Conservation (phyloP, 2,797 vertebrate species). For the Rhabdophis nuchalis region DNA sequence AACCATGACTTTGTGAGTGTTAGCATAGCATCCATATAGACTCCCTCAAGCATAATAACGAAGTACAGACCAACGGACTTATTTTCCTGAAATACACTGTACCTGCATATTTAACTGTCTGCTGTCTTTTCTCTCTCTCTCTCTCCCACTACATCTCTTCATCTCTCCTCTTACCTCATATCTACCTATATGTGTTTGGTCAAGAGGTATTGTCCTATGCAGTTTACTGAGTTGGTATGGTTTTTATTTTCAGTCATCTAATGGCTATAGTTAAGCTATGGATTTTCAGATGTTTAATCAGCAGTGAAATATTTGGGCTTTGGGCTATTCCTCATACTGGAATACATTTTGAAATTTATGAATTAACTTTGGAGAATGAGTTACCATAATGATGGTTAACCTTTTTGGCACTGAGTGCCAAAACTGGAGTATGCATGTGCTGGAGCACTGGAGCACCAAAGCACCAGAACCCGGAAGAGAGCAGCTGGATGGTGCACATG, state of each 20-base stretch:
- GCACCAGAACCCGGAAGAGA: no score
- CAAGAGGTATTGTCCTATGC: no score
- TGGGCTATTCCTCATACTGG: neutral
- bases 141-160: neutral
- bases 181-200: no score
- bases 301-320: neutral
- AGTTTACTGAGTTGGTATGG: no score
- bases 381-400: neutral
- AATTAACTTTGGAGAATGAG: neutral
- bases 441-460: no score
- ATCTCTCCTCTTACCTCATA: neutral
- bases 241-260: neutral
- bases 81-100: constrained; percentile 39
- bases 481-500: no score
- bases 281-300: neutral
- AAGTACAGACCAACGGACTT: constrained; percentile 53
- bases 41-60: neutral
- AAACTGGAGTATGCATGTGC: no score
- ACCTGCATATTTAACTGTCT: constrained; percentile 27
- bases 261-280: neutral
- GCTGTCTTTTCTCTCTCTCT: no score
- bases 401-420: no score
- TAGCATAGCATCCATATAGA: neutral
- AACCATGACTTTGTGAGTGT: neutral
- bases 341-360: neutral